Base-by-base conservation (phyloP, 2,888 invertebrate genomes). In the Willowsia nigromaculata region DNA sequence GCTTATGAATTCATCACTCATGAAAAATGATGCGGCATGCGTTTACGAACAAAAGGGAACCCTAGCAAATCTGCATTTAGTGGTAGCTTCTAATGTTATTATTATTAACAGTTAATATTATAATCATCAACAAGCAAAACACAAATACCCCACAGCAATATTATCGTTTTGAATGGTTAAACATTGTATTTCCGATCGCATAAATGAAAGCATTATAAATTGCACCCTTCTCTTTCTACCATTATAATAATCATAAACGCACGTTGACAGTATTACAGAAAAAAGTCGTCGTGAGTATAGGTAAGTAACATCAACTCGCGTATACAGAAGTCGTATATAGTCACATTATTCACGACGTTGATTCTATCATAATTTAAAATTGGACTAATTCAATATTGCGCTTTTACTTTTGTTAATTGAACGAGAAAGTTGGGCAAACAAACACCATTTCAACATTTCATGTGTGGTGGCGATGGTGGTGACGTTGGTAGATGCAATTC, bases 391-490 rank as follows among this genome's bases (percentile, higher is more conserved):
- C 4, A 7, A 18, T 68, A 37, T 68, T 6, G 2, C 37, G 4
- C 33, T 18, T 33, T 18, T 18, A 37, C n/a, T 2, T 62, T 33
- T 68, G n/a, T 37, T 7, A 37, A 37, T 18, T 68, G 37, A 68
- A 68, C 37, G 68, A 37, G 68, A 68, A 68, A 68, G 68, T 68
- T 68, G 68, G 18, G n/a, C 18, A 68, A 68, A 68, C 68, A 68
- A 37, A 68, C 37, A 37, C n/a, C 2, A 1, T 37, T 22, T 56
- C 30, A 4, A 30, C 30, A 30, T 1, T 3, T 27, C 15, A 62
- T 62, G 30, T 62, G 62, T 11, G 62, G 30, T 4, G 15, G 18
- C 56, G 15, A 22, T 22, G 56, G 25, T 22, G 11, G 18, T 13
- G 1, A 30, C 5, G 1, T 1, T 13, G 5, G n/a, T n/a, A 62